Base-by-base conservation (phyloP, 2,113 vertebrate genomes). In the Zootoca vivipara region DNA sequence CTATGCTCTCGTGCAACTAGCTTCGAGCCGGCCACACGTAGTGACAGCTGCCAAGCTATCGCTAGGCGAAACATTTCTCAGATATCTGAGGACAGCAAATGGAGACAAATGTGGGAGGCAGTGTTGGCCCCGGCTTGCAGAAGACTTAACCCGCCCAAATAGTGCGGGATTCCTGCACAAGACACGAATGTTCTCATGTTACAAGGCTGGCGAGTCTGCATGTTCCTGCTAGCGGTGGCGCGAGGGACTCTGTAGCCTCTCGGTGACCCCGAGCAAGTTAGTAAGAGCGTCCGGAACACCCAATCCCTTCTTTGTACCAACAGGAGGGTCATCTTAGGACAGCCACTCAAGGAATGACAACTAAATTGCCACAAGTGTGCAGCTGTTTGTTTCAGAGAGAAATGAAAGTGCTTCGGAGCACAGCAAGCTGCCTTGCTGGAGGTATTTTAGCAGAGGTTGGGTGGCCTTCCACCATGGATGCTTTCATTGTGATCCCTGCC, bases 271-370 rank as follows among this genome's bases (percentile, higher is more conserved):
- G 38, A 52, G 65, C 38, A 0, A n/a, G 84, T 2, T 24, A 35
- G 42, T 13, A 30, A 52, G 42, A n/a, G 82, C 3, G 69, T 62
- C 52, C 8, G n/a, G 69, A 4, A 15, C 58, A 74, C 26, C 35
- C 69, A 22, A 24, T 24, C 62, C 33, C 52, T 22, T 74, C 8
- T 70, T 81, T 81, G 33, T 69, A 42, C 26, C 26, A 33, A 18
- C 52, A 33, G 35, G 84, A 74, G 30, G 38, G 85, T 86, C 79
- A 86, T 79, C 42, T 79, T 35, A 42, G 78, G 86, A 73, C 69
- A 82, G 38, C 26, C 4, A 8, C 5, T 78, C 58, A 74, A 9
- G 30, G 24, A 33, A 42, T 46, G 82, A 73, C 26, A n/a, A 73
- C 8, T 35, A 38, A 70, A 20, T 30, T 5, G 56, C 78, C 78